phyloP scores from a whole-genome alignment of 2,797 vertebrate species.

The Anas georgica region DNA sequence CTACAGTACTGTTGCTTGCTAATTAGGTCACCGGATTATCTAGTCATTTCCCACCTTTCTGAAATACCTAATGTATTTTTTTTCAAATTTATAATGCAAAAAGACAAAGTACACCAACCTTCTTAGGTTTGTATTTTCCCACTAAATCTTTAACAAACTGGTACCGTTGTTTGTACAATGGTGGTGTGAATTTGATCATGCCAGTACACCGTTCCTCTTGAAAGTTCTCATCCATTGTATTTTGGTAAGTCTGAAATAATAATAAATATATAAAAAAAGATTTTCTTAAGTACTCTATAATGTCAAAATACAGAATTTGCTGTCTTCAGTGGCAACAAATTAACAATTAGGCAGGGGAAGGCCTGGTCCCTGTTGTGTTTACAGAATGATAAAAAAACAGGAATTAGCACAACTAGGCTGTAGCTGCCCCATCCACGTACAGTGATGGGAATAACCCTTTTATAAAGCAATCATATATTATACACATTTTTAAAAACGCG shows the following conservation, averaged over 20 bases:
- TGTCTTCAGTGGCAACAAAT: neutral
- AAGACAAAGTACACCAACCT: slow-evolving; percentile 77
- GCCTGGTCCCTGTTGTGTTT: neutral
- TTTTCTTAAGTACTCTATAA: neutral
- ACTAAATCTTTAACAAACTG: slow-evolving; percentile 88
- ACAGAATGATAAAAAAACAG: neutral
- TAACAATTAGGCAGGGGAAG: neutral
- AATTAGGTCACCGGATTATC: neutral
- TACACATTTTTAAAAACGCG: neutral
- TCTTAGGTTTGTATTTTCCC: slow-evolving; percentile 80
- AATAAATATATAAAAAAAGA: neutral
- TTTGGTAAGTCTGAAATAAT: neutral
- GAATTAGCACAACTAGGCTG: neutral
- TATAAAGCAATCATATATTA: neutral
- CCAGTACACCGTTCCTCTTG: slow-evolving; percentile 25
- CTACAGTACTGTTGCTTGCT: neutral
- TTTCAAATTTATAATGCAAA: neutral
- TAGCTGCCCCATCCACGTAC: neutral
- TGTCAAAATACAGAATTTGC: neutral
- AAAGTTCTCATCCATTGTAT: slow-evolving; percentile 35
- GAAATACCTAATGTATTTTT: neutral
- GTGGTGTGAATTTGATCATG: slow-evolving; percentile 82
- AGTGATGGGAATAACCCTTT: neutral
- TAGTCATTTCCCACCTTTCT: accelerated
- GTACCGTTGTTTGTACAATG: slow-evolving; percentile 87